phyloP scores from a whole-genome alignment of 2,888 invertebrate species.

The Escarpia spicata region DNA sequence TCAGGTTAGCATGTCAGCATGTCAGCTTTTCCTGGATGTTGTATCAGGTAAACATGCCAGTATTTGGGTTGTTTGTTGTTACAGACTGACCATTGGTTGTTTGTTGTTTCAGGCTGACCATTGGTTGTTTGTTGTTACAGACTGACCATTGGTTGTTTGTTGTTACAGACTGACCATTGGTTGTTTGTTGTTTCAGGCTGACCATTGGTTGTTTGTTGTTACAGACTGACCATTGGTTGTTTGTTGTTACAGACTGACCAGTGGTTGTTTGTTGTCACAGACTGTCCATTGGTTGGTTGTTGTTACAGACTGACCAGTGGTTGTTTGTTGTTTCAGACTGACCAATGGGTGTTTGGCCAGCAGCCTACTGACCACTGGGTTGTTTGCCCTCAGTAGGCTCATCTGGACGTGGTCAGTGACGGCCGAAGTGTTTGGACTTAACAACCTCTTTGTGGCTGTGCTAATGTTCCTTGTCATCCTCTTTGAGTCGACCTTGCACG shows the following conservation, averaged over 20 bases:
- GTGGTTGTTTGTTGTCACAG: neutral
- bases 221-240: too few species aligned
- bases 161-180: neutral
- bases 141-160: neutral
- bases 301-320: neutral
- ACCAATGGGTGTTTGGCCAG: slow-evolving; percentile 43
- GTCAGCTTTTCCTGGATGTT: too few species aligned
- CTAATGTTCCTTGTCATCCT: slow-evolving; percentile 49
- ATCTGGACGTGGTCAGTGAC: slow-evolving; percentile 60
- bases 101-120: too few species aligned
- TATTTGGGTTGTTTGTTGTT: too few species aligned
- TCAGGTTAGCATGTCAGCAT: too few species aligned
- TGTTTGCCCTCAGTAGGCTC: slow-evolving; percentile 55
- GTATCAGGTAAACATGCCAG: too few species aligned
- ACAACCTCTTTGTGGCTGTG: slow-evolving; percentile 56
- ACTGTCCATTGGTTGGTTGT: neutral
- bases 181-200: too few species aligned
- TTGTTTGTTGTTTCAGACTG: slow-evolving; percentile 34
- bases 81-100: too few species aligned
- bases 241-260: neutral
- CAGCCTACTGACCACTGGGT: slow-evolving; percentile 49
- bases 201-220: too few species aligned
- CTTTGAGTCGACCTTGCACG: slow-evolving; percentile 44
- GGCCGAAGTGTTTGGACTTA: slow-evolving; percentile 61
- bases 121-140: neutral